Base-by-base conservation (phyloP, 2,888 invertebrate species). In the Chydorus sphaericus region DNA sequence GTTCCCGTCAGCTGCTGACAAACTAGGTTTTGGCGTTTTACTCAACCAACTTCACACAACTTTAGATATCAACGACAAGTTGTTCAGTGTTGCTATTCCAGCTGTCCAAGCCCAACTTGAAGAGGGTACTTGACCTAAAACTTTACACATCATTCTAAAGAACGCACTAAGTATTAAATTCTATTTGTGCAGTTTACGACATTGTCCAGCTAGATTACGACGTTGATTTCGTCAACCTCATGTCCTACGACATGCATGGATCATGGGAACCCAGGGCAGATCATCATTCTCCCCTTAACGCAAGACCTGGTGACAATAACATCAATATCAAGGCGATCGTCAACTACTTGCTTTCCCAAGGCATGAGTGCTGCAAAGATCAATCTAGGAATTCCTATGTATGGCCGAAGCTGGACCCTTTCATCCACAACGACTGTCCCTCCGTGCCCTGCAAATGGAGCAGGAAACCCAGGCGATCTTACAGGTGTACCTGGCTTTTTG, bases 121-220 rank as follows among this genome's bases (percentile, higher is more conserved):
- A 11, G 26, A 31, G 14, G 52, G 52, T n/a, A n/a, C n/a, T n/a
- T n/a, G n/a, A n/a, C n/a, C n/a, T n/a, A n/a, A n/a, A n/a, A n/a
- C n/a, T n/a, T n/a, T n/a, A n/a, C n/a, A n/a, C n/a, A n/a, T n/a
- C n/a, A n/a, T n/a, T n/a, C n/a, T n/a, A n/a, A n/a, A n/a, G n/a
- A n/a, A n/a, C n/a, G n/a, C n/a, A n/a, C n/a, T n/a, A n/a, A n/a
- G 29, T 18, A 20, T 23, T 23, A 23, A 1, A 18, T 2, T 2
- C 16, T 1, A 18, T 39, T n/a, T 18, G 23, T 23, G 23, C 18
- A 18, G 8, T 23, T n/a, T 39, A 39, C 44, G 44, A 39, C 44
- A 10, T 39, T 8, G 18, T 28, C n/a, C 54, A 16, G 6, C 16
- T 54, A 6, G 23, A 14, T 33, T 60, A 60, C 20, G 62, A 63